Percentiles rank a stretch among this genome's conserved stretches.
Conservation (phyloP, 2,888 invertebrate species). For the Therioaphis trifolii region DNA sequence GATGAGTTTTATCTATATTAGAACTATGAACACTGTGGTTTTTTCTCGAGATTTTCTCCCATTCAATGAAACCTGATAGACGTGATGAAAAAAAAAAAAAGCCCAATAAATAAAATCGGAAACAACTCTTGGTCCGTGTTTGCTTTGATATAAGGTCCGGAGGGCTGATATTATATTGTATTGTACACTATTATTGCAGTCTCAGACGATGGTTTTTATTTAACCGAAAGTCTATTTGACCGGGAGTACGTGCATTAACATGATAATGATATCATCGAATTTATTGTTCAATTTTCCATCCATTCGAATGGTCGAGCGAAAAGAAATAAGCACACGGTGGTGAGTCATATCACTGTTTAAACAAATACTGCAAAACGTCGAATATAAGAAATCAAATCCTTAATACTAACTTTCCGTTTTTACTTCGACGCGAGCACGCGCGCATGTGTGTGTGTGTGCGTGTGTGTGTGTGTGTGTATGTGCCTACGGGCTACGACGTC, state of each 20-base stretch:
- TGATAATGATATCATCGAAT: background rate
- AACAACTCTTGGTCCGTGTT: slow-evolving; percentile 10
- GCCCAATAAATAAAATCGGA: slow-evolving; percentile 24
- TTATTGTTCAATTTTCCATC: too few species aligned
- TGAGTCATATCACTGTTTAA: too few species aligned
- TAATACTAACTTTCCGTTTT: too few species aligned
- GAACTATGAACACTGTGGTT: background rate
- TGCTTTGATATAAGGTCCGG: slow-evolving; percentile 12
- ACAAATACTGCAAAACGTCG: too few species aligned
- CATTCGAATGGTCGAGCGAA: too few species aligned
- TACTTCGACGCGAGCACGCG: too few species aligned
- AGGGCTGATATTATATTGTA: background rate
- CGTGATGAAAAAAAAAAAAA: background rate
- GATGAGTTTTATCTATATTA: slow-evolving; percentile 6
- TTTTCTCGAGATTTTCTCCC: background rate
- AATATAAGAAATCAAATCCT: too few species aligned
- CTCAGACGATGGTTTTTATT: background rate
- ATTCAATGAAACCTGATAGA: background rate
- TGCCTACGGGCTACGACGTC: too few species aligned
- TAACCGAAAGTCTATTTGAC: background rate
- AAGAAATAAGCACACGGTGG: too few species aligned
- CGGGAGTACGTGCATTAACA: background rate
- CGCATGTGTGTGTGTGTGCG: too few species aligned
- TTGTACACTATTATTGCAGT: slow-evolving; percentile 2
- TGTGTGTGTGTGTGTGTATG: too few species aligned